Evolutionary conservation across 2,113 vertebrate genomes (phyloP), one percentile per base, ranked within the genome.

Genomic region (Caloenas nicobarica): DNA sequence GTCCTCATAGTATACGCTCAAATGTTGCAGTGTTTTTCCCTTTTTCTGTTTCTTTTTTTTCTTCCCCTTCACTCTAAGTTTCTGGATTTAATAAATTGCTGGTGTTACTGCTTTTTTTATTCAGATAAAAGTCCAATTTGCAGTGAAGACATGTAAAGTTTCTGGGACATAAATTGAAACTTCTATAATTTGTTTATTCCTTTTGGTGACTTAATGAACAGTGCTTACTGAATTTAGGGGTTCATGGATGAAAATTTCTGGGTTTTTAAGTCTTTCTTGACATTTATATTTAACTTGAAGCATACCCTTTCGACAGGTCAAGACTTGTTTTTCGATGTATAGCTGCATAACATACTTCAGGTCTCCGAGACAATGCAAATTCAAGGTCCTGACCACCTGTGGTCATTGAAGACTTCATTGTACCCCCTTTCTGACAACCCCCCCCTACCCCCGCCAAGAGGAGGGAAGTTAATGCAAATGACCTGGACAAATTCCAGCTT

Each of bases 361-460:
- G 31, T 95, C 83, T 85, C 93, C 79, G 29, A 73, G 56, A 81
- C 17, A 74, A 74, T 91, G 56, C 42, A 89, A 76, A 89, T 87
- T 85, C 40, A 64, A 88, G 26, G 66, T 94, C 54, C 38, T 89
- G 66, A 62, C 38, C 15, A 82, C 34, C 44, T 95, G 19, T 80
- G 62, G 38, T 80, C 71, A 73, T 87, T 79, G 60, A 89, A 86
- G 71, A 58, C 42, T 86, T 96, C 13, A 46, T 36, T 36, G 33
- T 24, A 33, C n/a, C 33, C 14, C 81, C 38, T 71, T n/a, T n/a
- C n/a, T n/a, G n/a, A n/a, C n/a, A n/a, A n/a, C n/a, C n/a, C n/a
- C n/a, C n/a, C n/a, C n/a, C n/a, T n/a, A n/a, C n/a, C n/a, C n/a
- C n/a, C n/a, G n/a, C n/a, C n/a, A n/a, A n/a, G n/a, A n/a, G n/a